A percentile compares a stretch with the other conserved stretches of the same genome.
These are phyloP conservation scores for Circaetus gallicus DNA, from an alignment of 2,113 vertebrate genomes.

Conservation along the genomic window DNA sequence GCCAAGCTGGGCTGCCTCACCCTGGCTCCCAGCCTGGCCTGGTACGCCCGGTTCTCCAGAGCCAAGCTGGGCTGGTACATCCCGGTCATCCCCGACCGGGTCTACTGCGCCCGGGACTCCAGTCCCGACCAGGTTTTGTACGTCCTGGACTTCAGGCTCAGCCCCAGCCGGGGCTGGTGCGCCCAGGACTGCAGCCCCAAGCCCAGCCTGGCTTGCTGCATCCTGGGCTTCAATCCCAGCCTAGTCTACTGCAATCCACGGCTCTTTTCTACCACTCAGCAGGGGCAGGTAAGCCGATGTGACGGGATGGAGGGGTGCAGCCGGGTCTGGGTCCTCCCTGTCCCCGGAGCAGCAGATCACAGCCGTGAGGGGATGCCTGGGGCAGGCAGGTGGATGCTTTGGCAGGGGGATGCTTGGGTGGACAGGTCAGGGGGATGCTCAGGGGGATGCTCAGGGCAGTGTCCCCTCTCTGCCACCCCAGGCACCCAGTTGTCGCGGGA, in stretches of 20 bases:
- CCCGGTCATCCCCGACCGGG: fast-evolving
- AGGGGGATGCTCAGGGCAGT: background rate
- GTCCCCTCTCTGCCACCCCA: background rate
- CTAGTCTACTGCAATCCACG: background rate
- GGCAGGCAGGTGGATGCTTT: background rate
- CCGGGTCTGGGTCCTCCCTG: background rate
- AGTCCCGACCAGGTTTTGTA: background rate
- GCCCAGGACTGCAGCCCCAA: background rate
- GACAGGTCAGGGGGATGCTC: background rate
- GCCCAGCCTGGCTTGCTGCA: constrained; percentile 8
- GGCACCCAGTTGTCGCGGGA: background rate
- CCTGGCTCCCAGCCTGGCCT: background rate
- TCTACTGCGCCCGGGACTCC: fast-evolving
- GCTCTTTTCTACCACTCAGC: background rate
- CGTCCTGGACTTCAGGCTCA: background rate
- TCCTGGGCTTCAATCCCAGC: background rate
- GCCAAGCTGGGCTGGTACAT: background rate
- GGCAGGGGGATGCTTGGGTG: background rate
- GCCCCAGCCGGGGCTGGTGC: background rate
- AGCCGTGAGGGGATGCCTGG: background rate
- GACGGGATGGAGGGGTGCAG: fast-evolving
- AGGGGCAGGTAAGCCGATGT: background rate
- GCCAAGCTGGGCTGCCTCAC: background rate
- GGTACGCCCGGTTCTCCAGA: background rate
- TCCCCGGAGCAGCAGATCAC: background rate